phyloP scores from a whole-genome alignment of 2,113 vertebrate genomes.

The Leucosticte australis region DNA sequence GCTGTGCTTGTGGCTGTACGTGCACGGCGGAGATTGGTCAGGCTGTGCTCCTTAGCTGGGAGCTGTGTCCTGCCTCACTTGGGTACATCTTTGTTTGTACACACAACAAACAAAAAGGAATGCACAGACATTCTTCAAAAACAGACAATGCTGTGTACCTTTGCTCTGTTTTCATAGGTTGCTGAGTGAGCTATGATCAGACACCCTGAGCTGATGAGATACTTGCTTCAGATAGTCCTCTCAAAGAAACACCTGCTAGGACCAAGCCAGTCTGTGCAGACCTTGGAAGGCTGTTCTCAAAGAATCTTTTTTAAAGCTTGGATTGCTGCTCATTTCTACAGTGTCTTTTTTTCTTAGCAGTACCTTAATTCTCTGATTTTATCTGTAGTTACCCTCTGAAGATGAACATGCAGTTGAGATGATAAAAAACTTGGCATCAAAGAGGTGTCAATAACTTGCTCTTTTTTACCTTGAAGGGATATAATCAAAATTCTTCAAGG shows the following conservation, averaged over 20 bases:
- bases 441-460: not conserved
- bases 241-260: not conserved
- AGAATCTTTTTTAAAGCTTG: not conserved
- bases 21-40: not conserved
- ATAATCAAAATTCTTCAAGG: not conserved
- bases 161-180: not conserved
- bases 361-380: not conserved
- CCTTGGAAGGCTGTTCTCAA: not conserved
- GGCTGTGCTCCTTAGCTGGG: not conserved
- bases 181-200: not conserved
- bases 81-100: not conserved
- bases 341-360: not conserved
- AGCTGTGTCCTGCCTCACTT: not conserved
- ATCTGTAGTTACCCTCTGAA: not conserved
- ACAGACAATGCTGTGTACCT: not conserved
- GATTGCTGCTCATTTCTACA: not conserved
- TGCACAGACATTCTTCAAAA: not conserved
- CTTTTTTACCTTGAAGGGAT: not conserved
- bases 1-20: rapidly evolving
- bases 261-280: not conserved
- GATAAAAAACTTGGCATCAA: not conserved
- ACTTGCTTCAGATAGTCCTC: not conserved
- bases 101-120: not conserved
- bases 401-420: not conserved
- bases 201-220: not conserved